Conservation (phyloP, 1,140 invertebrate species). For the Aplysia californica region DNA sequence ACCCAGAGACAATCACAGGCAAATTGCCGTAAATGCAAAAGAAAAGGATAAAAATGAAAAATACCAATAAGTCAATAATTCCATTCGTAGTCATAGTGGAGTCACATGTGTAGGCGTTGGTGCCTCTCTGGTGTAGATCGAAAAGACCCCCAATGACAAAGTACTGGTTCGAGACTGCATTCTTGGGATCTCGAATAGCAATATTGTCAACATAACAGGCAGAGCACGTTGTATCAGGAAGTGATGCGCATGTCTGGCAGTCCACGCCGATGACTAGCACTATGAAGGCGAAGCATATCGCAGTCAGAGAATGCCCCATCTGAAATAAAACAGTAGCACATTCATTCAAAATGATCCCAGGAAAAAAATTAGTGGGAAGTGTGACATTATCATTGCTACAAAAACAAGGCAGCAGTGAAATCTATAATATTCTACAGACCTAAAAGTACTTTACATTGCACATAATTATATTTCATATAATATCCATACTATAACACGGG, state of each 20-base stretch:
- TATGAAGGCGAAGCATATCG: not conserved
- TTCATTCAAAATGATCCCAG: not conserved
- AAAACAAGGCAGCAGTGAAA: no score
- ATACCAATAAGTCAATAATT: conserved; percentile 21
- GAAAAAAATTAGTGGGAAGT: not conserved
- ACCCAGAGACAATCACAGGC: no score
- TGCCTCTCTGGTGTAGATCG: conserved; percentile 41
- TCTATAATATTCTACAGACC: no score
- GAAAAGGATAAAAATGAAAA: not conserved
- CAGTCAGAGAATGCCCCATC: not conserved
- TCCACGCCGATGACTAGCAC: not conserved
- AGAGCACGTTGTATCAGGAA: not conserved
- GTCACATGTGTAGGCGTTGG: conserved; percentile 37
- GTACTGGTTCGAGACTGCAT: conserved; percentile 30
- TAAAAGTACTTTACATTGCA: no score
- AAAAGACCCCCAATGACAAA: conserved; percentile 53
- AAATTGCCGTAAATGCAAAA: not conserved
- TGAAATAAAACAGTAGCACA: not conserved
- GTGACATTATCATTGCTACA: no score
- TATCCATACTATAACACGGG: no score
- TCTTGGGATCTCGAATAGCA: conserved; percentile 21
- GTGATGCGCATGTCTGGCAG: not conserved
- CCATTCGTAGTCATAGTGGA: conserved; percentile 30
- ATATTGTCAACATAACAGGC: not conserved
- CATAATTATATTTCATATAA: no score